Base-by-base conservation (phyloP, 2,113 vertebrate genomes). In the Larimichthys polyactis region DNA sequence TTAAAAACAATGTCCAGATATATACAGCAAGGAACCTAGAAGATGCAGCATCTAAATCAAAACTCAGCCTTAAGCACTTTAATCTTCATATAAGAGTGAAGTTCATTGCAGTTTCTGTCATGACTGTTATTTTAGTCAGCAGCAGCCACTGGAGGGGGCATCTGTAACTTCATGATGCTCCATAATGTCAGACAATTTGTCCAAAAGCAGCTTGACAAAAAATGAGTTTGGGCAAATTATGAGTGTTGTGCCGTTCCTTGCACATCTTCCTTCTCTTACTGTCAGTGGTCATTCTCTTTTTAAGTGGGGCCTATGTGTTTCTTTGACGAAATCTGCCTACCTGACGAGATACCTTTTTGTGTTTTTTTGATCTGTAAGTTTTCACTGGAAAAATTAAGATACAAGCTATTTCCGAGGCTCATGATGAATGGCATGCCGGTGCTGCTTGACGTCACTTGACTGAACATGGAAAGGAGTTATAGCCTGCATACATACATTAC, bases 1-100 rank as follows among this genome's bases (percentile, higher is more conserved):
- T 57, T 59, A 72, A 14, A 64, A 57, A n/a, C 71, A 29, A 77
- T 64, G 54, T 76, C 12, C 6, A 51, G 49, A 66, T 44, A 66
- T 44, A 12, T 66, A 67, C 51, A 44, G 60, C 40, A 57, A 63
- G 17, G 64, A 75, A 55, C 4, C 32, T 27, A 69, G 40, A 46
- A 48, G 44, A 75, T 72, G 52, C 76, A 68, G 75, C 63, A 54
- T 81, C 73, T 43, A 36, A 84, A 70, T 71, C 43, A 55, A 82
- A 83, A 59, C 49, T 81, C 78, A 83, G 75, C 82, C 79, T 85
- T 88, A 93, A 89, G 91, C 93, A 94, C 93, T 93, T 93, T 93
- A 93, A 80, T 88, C 75, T 84, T 88, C 51, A 72, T 71, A 24
- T 60, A 58, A 70, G 67, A 84, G 72, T 11, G 49, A 62, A 72